Evolutionary conservation across 2,797 vertebrate genomes (phyloP), one percentile per base, ranked within the genome.

Genomic region (Poeciliopsis presidionis): DNA sequence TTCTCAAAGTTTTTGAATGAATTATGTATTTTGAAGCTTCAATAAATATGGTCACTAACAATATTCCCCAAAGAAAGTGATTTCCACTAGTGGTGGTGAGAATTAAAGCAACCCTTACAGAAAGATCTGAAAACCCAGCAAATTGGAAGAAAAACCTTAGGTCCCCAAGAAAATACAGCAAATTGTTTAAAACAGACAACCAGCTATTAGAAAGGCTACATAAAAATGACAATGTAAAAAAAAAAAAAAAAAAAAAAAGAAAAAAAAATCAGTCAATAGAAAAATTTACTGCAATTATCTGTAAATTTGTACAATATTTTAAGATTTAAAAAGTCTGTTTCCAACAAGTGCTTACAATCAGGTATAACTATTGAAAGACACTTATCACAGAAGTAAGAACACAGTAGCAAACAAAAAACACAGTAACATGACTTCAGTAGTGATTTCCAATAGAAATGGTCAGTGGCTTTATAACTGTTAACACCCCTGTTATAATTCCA

Each of bases 81-180:
- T 53, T 53, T 53, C 1, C 22, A 53, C 22, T 9, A 1, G 20
- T 73, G 14, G 45, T 22, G 5, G 70, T 12, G 67, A 57, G 13
- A 59, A 33, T 39, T 46, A 18, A 20, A 53, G 72, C 36, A 51
- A 67, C 74, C 63, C 18, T 81, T 63, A 86, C 89, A 89, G 86
- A 91, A 12, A 93, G 90, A 93, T 92, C 94, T 95, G 92, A 95
- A 95, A 95, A 95, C 93, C 93, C 93, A 86, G 82, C 55, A 88
- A 71, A 82, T 53, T 89, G 81, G 49, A 78, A 79, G 88, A 90
- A 73, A 86, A 85, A 81, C 81, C 81, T 88, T 83, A 51, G 6
- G 39, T 36, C 65, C 76, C 84, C 82, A 75, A 73, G 59, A 84
- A 69, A 73, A 63, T 81, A 67, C n/a, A 81, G 61, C 73, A 59